These are phyloP conservation scores for Tetrax tetrax DNA, from an alignment of 2,113 vertebrate genomes.

Conservation along the genomic window DNA sequence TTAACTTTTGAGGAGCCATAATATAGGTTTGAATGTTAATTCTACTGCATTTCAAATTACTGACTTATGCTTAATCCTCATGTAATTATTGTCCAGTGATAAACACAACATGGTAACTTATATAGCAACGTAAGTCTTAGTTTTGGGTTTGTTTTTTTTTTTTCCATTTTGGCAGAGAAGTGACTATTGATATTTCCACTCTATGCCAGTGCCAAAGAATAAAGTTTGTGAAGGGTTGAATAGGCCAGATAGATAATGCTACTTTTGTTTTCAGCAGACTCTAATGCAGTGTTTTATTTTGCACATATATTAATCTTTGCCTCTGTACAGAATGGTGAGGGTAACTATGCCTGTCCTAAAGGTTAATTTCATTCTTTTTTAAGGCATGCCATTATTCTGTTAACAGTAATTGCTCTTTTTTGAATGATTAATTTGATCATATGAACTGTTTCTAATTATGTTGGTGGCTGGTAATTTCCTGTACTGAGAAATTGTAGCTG, in stretches of 20 bases:
- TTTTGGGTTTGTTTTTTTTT: not conserved
- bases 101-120: not conserved
- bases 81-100: not conserved
- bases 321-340: constrained; percentile 22
- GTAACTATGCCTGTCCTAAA: constrained; percentile 31
- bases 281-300: constrained; percentile 48
- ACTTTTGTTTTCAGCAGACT: constrained; percentile 50
- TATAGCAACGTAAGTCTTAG: not conserved
- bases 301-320: constrained; percentile 62
- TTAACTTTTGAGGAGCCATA: not conserved
- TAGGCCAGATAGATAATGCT: constrained; percentile 50
- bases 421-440: constrained; percentile 67
- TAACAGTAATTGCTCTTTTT: constrained; percentile 67
- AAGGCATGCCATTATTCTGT: constrained; percentile 61
- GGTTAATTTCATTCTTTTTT: constrained; percentile 69
- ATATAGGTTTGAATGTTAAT: not conserved
- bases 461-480: constrained; percentile 63
- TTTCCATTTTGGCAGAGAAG: not conserved
- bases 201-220: not conserved
- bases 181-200: constrained; percentile 17
- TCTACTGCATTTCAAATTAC: not conserved
- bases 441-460: constrained; percentile 65
- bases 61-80: not conserved
- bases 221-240: constrained; percentile 57
- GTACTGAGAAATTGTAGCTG: constrained; percentile 21